Evolutionary conservation across 1,140 invertebrate species (phyloP).

Genomic region (Pollicipes pollicipes): DNA sequence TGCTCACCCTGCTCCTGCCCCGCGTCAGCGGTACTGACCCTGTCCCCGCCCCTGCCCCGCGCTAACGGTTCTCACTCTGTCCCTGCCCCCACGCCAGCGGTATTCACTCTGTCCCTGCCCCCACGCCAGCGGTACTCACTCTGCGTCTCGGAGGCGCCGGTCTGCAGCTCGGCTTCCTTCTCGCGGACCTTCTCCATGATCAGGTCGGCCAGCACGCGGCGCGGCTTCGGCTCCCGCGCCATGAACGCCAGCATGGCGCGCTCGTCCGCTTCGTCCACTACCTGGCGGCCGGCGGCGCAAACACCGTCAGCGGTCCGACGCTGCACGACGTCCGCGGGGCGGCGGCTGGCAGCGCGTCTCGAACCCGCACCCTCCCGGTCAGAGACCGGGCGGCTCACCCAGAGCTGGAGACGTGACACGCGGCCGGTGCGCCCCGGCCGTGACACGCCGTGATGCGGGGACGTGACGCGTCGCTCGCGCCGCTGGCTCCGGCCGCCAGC

Average conservation of each 20-base stretch:
- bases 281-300: constrained; percentile 29
- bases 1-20: too few relatives aligned
- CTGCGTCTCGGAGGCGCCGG: not conserved
- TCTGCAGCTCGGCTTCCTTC: constrained; percentile 64
- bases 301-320: constrained; percentile 7
- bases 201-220: constrained; percentile 63
- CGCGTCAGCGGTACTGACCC: too few relatives aligned
- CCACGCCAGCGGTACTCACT: not conserved
- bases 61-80: too few relatives aligned
- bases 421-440: not conserved
- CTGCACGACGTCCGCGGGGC: constrained; percentile 7
- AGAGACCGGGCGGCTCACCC: not conserved
- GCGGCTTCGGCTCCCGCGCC: constrained; percentile 42
- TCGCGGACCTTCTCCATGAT: constrained; percentile 84
- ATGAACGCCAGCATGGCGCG: constrained; percentile 69
- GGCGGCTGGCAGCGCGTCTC: too few relatives aligned
- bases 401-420: constrained; percentile 5
- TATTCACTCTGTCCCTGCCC: too few relatives aligned
- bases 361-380: not conserved
- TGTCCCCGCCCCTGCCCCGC: too few relatives aligned
- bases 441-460: too few relatives aligned
- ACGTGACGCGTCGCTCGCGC: too few relatives aligned
- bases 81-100: too few relatives aligned
- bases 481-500: too few relatives aligned
- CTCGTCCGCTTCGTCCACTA: constrained; percentile 67